These are phyloP conservation scores for Myoxocephalus aenaeus DNA, from an alignment of 2,797 vertebrate genomes.

Conservation along the genomic window DNA sequence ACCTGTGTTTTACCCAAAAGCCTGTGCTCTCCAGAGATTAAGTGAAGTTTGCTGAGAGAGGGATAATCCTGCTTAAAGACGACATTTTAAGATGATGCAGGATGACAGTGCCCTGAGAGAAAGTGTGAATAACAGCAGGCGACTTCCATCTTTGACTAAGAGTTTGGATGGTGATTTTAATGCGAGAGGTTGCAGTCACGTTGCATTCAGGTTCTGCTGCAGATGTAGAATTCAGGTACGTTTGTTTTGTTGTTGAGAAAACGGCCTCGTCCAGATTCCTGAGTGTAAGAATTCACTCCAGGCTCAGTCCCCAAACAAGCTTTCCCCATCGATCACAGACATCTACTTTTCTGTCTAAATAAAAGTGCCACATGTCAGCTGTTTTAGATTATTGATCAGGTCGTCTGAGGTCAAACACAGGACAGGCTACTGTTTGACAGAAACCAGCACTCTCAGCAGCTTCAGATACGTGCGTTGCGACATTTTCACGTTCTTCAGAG, in stretches of 20 bases:
- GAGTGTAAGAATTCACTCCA: constrained; percentile 21
- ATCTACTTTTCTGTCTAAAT: neutral
- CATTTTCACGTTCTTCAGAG: constrained; percentile 52
- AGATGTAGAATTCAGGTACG: neutral
- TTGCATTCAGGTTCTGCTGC: constrained; percentile 23
- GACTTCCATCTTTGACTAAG: constrained; percentile 22
- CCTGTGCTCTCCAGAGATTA: neutral
- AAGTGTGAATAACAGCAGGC: constrained; percentile 47
- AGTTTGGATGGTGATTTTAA: constrained; percentile 29
- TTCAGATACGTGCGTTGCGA: constrained; percentile 11
- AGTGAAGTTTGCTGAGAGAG: constrained; percentile 25
- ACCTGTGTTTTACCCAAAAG: constrained; percentile 15
- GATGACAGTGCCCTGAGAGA: constrained; percentile 20
- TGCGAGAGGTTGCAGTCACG: constrained; percentile 17
- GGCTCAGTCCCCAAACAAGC: constrained; percentile 26
- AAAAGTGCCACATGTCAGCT: neutral
- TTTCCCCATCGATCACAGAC: constrained; percentile 15
- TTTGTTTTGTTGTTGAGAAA: constrained; percentile 16
- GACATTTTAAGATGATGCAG: constrained; percentile 48
- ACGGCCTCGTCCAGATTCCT: constrained; percentile 55
- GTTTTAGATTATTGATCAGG: neutral
- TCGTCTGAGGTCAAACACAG: constrained; percentile 15
- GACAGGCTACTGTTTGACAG: constrained; percentile 22
- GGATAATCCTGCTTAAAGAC: constrained; percentile 42
- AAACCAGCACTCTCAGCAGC: constrained; percentile 6